Base-by-base conservation (phyloP, 2,113 vertebrate species). In the Atractosteus spatula region DNA sequence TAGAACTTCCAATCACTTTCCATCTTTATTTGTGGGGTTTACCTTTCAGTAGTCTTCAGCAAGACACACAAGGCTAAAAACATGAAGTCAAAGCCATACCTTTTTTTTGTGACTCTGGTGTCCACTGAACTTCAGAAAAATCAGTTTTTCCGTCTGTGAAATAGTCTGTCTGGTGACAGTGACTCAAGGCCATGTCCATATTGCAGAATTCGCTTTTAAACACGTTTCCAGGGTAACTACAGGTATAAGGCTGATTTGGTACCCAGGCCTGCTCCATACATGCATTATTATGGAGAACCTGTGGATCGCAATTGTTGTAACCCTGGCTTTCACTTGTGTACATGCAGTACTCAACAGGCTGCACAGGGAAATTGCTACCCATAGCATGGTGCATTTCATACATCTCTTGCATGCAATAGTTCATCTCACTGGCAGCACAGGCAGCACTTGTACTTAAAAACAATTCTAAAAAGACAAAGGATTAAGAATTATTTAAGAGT, bases 221-320 rank as follows among this genome's bases (percentile, higher is more conserved):
- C 79, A 90, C 84, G 83, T 87, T 93, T 76, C 91, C 92, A 76
- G 92, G 86, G 82, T 95, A 97, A 74, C 92, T 90, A 86, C 92
- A 96, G 67, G 92, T 90, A 87, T 92, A 96, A 81, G 91, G 92
- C 90, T 95, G 96, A 84, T 91, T 84, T 74, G 92, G 85, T 41
- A 91, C 88, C 96, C 96, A 97, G 82, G 94, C 84, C 91, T 95
- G 95, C 91, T 98, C 96, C 95, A 94, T 91, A 90, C 91, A 97
- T 80, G 95, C 88, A 87, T 93, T 94, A 85, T 87, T 83, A 88
- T 95, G 95, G 78, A 95, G 86, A 41, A 92, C 90, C 87, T 96
- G 95, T 79, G 90, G 85, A 83, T 95, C 94, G 16, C 87, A 93
- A 86, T 86, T 89, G 73, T 90, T 83, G 74, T 91, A 96, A 77